Evolutionary conservation across 2,888 invertebrate species (phyloP).

Genomic region (Ormyrus labotus): DNA sequence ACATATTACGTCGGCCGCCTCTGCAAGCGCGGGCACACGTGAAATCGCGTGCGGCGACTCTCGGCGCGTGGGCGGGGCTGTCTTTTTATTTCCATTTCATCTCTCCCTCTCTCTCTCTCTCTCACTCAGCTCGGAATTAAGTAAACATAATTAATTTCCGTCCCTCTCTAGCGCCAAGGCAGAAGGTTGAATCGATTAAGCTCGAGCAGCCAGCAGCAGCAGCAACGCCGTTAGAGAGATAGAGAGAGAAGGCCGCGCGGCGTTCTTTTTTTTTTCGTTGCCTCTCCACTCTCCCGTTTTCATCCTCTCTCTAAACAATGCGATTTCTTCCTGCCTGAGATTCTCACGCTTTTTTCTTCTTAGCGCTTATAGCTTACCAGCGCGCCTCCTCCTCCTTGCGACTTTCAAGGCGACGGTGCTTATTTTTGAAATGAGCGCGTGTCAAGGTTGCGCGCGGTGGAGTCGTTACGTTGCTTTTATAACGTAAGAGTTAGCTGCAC

Average conservation of each 20-base stretch:
- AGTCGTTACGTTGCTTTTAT: not conserved
- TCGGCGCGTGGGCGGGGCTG: conserved; percentile 37
- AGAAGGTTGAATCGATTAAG: conserved; percentile 48
- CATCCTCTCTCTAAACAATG: conserved; percentile 18
- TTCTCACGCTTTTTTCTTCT: conserved; percentile 33
- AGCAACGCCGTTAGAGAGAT: not conserved
- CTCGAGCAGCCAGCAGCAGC: too few relatives aligned
- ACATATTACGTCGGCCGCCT: conserved; percentile 24
- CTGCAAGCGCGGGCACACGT: conserved; percentile 14
- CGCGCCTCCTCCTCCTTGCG: not conserved
- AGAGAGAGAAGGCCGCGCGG: conserved; percentile 18
- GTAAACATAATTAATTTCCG: conserved; percentile 50
- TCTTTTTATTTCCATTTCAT: conserved; percentile 2
- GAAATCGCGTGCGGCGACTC: conserved; percentile 35
- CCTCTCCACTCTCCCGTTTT: not conserved
- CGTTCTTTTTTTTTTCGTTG: not conserved
- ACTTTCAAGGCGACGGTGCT: conserved; percentile 7
- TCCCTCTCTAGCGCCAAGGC: not conserved
- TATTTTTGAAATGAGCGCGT: conserved; percentile 9
- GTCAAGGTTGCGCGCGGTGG: conserved; percentile 1
- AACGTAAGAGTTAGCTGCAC: not conserved
- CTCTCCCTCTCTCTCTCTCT: conserved; percentile 11
- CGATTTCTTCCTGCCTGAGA: conserved; percentile 42
- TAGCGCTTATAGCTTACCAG: not conserved
- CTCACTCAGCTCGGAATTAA: conserved; percentile 34